Conservation (phyloP, 2,797 vertebrate genomes). For the Pterois miles region DNA sequence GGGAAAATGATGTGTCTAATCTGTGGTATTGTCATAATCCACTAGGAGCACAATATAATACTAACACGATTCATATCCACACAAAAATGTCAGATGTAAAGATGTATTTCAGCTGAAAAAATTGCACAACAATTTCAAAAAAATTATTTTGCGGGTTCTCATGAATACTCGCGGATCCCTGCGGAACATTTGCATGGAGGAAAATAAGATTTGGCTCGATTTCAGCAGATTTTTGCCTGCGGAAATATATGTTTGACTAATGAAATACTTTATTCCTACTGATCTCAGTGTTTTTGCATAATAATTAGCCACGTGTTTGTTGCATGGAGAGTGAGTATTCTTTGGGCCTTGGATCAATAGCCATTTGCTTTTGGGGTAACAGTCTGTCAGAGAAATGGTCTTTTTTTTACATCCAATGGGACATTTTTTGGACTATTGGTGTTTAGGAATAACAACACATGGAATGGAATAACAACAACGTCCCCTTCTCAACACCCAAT, state of each 20-base stretch:
- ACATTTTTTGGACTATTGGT: rapidly evolving
- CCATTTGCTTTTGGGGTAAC: background rate
- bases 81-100: background rate
- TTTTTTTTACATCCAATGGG: background rate
- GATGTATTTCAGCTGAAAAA: background rate
- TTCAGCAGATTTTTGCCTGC: background rate
- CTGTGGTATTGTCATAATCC: background rate
- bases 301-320: background rate
- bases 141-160: background rate
- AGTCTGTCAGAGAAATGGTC: background rate
- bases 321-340: background rate
- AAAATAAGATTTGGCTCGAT: background rate
- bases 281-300: background rate
- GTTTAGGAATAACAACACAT: background rate
- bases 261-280: background rate
- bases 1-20: background rate
- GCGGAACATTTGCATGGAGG: background rate
- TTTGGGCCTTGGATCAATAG: background rate
- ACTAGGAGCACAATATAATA: background rate
- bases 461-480: too few relatives aligned
- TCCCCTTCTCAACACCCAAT: background rate
- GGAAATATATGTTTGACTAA: background rate
- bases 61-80: background rate
- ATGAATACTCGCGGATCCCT: background rate
- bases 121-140: background rate